phyloP scores from a whole-genome alignment of 1,140 invertebrate species.

The Popillia japonica region DNA sequence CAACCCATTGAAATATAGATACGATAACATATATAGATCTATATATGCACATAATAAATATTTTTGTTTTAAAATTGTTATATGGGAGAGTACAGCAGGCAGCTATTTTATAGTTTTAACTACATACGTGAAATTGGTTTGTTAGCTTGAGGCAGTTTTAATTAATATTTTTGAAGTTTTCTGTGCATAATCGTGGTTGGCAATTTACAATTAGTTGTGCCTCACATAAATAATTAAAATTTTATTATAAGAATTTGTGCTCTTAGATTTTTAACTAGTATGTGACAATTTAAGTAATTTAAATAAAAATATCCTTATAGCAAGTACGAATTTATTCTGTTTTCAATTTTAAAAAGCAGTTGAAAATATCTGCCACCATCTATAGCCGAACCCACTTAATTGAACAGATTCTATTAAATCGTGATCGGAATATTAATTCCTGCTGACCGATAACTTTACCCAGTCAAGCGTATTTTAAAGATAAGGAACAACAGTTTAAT shows the following conservation, averaged over 20 bases:
- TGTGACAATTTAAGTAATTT: too few species aligned
- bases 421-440: slow-evolving; percentile 28
- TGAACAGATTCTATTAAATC: neutral
- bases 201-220: neutral
- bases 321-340: too few species aligned
- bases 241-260: too few species aligned
- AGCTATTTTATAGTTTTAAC: neutral
- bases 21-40: neutral
- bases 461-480: neutral
- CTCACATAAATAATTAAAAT: neutral
- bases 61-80: neutral
- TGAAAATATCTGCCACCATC: too few species aligned
- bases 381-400: neutral
- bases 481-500: slow-evolving; percentile 5
- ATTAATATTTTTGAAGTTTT: slow-evolving; percentile 8
- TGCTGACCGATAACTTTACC: slow-evolving; percentile 20
- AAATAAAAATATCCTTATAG: too few species aligned
- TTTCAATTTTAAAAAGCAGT: too few species aligned
- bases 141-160: neutral
- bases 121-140: neutral
- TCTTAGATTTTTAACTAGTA: too few species aligned
- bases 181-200: neutral
- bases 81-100: neutral
- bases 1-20: too few species aligned
- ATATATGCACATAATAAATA: neutral